Evolutionary conservation across 2,797 vertebrate species (phyloP).

Genomic region (Paramormyrops hopkinsi): DNA sequence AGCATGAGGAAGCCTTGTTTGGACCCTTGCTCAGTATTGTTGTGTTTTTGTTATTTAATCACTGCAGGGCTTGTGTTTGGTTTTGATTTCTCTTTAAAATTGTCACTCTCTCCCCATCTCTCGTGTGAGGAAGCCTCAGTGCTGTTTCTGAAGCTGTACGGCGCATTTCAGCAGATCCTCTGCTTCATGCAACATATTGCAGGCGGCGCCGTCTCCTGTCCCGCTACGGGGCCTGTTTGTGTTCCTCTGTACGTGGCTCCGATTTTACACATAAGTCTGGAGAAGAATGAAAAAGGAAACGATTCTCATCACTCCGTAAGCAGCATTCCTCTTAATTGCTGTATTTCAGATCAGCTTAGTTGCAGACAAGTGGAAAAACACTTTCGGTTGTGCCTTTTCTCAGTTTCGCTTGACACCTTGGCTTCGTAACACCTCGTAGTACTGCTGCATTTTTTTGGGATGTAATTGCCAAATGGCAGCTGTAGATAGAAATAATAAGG

Average conservation of each 20-base stretch:
- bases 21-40: not conserved
- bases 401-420: not conserved
- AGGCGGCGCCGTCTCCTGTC: not conserved
- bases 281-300: not conserved
- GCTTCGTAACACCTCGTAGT: not conserved
- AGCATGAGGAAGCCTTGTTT: not conserved
- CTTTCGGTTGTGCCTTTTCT: not conserved
- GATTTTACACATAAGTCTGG: not conserved
- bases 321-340: not conserved
- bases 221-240: not conserved
- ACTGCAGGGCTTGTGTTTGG: not conserved
- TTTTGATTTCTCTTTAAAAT: not conserved
- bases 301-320: not conserved
- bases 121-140: not conserved
- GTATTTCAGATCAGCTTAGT: not conserved
- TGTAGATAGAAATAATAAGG: not conserved
- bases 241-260: not conserved
- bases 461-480: not conserved
- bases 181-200: not conserved
- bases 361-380: not conserved
- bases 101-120: not conserved
- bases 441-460: not conserved
- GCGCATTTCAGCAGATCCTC: not conserved
- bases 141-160: not conserved
- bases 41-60: not conserved